These are phyloP conservation scores for Oxyura jamaicensis DNA, from an alignment of 2,113 vertebrate species.

Conservation along the genomic window DNA sequence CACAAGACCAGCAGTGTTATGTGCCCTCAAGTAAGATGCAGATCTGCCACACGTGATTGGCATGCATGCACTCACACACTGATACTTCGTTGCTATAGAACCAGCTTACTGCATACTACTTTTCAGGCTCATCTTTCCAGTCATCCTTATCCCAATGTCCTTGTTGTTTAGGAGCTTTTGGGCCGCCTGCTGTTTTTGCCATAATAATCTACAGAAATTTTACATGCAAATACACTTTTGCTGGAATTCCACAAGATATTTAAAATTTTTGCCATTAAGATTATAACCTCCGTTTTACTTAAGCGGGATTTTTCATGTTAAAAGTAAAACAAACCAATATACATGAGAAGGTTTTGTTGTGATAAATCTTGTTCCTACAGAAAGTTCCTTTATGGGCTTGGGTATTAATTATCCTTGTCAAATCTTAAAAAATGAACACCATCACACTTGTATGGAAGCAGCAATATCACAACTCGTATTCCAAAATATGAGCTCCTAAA, in stretches of 20 bases:
- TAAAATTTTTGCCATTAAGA: neutral
- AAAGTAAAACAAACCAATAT: neutral
- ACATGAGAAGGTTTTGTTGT: neutral
- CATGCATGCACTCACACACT: slow-evolving; percentile 7
- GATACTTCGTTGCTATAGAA: neutral
- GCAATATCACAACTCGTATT: neutral
- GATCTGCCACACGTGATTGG: neutral
- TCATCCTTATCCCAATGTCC: slow-evolving; percentile 93
- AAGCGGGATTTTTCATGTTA: neutral
- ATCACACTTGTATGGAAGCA: neutral
- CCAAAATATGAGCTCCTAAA: neutral
- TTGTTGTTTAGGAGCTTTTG: slow-evolving; percentile 87
- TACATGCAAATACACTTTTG: slow-evolving; percentile 44
- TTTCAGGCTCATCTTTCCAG: slow-evolving; percentile 87
- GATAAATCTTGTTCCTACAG: neutral
- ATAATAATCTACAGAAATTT: slow-evolving; percentile 90
- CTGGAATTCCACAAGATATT: neutral
- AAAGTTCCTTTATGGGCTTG: neutral
- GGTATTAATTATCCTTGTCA: neutral
- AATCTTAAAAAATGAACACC: neutral
- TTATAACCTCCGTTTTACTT: neutral
- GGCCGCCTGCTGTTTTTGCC: slow-evolving; percentile 93
- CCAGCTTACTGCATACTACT: slow-evolving; percentile 80
- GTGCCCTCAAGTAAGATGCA: neutral
- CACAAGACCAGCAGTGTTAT: neutral